Conservation (phyloP, 2,113 vertebrate species). For the Chascanopsetta lugubris region DNA sequence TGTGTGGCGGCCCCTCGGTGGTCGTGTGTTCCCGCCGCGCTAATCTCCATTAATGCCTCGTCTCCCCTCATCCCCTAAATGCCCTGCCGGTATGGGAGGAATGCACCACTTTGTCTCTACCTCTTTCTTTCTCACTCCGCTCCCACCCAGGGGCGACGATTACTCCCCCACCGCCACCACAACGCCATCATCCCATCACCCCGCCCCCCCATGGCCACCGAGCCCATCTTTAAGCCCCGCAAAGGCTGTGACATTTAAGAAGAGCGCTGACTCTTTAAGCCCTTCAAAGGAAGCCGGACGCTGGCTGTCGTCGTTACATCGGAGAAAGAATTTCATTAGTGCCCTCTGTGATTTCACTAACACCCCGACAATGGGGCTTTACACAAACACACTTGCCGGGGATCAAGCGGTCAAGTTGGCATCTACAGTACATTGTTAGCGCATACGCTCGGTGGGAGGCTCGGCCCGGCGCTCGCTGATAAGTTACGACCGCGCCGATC, state of each 20-base stretch:
- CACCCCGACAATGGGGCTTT: conserved; percentile 42
- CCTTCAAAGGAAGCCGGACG: conserved; percentile 54
- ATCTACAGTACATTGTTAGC: conserved; percentile 39
- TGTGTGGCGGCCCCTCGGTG: conserved; percentile 1
- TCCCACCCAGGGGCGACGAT: conserved; percentile 60
- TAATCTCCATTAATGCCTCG: conserved; percentile 61
- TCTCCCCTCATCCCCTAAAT: conserved; percentile 56
- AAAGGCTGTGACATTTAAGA: conserved; percentile 70
- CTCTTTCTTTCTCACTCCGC: conserved; percentile 8
- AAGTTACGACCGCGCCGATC: conserved; percentile 25
- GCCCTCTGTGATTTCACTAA: conserved; percentile 44
- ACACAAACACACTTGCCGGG: conserved; percentile 49
- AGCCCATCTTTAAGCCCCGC: conserved; percentile 54
- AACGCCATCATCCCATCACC: conserved; percentile 16
- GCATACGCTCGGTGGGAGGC: conserved; percentile 27
- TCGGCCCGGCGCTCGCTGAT: conserved; percentile 28
- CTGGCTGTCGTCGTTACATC: conserved; percentile 48
- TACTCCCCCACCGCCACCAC: conserved; percentile 25
- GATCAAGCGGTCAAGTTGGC: conserved; percentile 47
- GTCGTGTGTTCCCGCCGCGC: conserved; percentile 29
- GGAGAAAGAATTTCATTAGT: conserved; percentile 73
- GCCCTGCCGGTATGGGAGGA: conserved; percentile 53
- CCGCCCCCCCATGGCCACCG: conserved; percentile 42
- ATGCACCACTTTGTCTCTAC: conserved; percentile 60
- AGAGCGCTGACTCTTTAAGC: conserved; percentile 63